These are phyloP conservation scores for Phaonia tiefii DNA, from an alignment of 2,888 invertebrate species.

Conservation along the genomic window DNA sequence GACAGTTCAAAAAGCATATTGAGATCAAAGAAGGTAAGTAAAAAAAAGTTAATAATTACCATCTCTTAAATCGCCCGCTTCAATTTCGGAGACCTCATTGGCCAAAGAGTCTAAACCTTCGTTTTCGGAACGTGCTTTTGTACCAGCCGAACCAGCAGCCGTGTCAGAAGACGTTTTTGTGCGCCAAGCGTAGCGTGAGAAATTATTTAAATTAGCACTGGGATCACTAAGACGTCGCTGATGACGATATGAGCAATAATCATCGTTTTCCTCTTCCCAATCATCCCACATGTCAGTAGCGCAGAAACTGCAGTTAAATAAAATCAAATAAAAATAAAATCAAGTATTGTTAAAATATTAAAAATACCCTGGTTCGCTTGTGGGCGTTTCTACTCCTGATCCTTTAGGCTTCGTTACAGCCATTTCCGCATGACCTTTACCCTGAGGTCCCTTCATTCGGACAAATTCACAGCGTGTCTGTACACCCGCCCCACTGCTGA, in stretches of 20 bases:
- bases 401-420: conserved; percentile 96
- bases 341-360: background rate
- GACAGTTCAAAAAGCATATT: conserved; percentile 55
- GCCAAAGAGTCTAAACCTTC: conserved; percentile 93
- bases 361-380: conserved; percentile 89
- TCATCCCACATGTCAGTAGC: conserved; percentile 95
- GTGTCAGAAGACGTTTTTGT: conserved; percentile 82
- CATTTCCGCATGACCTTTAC: conserved; percentile 98
- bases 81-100: conserved; percentile 93
- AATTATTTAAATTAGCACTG: conserved; percentile 93
- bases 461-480: conserved; percentile 97
- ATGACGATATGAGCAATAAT: conserved; percentile 90
- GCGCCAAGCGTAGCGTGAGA: conserved; percentile 91
- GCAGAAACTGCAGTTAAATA: conserved; percentile 81
- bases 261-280: conserved; percentile 93
- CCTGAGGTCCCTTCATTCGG: conserved; percentile 97
- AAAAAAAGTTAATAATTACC: conserved; percentile 82
- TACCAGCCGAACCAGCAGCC: conserved; percentile 85
- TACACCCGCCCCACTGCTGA: conserved; percentile 86
- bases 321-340: conserved; percentile 19
- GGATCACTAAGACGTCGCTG: conserved; percentile 93
- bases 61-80: conserved; percentile 95
- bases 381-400: conserved; percentile 96
- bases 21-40: conserved; percentile 22
- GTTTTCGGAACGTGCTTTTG: conserved; percentile 93